These are phyloP conservation scores for Mola mola DNA, from an alignment of 2,113 vertebrate genomes.

Conservation along the genomic window DNA sequence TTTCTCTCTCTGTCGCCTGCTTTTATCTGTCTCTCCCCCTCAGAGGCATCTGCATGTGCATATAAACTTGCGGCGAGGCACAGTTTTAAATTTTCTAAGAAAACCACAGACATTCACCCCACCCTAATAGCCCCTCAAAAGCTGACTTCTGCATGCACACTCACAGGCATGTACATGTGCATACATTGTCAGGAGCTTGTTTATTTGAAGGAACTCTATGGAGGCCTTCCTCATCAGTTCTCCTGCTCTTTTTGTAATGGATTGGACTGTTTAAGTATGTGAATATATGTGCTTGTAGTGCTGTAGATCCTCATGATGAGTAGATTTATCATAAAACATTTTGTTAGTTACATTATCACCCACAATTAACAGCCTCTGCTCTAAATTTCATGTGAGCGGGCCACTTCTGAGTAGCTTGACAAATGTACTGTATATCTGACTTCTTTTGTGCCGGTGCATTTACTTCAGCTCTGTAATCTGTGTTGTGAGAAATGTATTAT, in stretches of 20 bases:
- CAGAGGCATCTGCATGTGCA: slow-evolving; percentile 44
- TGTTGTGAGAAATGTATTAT: too few species aligned
- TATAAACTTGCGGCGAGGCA: slow-evolving; percentile 49
- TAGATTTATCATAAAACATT: too few species aligned
- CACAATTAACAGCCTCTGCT: too few species aligned
- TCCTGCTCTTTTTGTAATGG: slow-evolving; percentile 30
- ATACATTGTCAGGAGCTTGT: slow-evolving; percentile 41
- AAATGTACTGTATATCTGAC: background rate
- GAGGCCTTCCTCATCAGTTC: slow-evolving; percentile 64
- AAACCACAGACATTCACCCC: slow-evolving; percentile 70
- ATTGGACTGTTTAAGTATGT: slow-evolving; percentile 13
- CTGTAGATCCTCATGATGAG: too few species aligned
- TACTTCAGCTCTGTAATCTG: slow-evolving; percentile 8
- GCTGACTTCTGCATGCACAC: slow-evolving; percentile 9
- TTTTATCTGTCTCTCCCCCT: slow-evolving; percentile 32
- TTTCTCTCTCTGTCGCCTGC: slow-evolving; percentile 9
- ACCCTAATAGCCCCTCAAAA: slow-evolving; percentile 59
- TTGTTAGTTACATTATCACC: too few species aligned
- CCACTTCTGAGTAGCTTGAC: background rate
- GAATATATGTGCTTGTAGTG: background rate
- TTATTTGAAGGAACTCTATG: slow-evolving; percentile 74
- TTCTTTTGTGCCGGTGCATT: slow-evolving; percentile 24
- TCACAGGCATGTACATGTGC: background rate
- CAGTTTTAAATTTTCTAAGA: slow-evolving; percentile 61
- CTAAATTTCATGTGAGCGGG: background rate